These are phyloP conservation scores for Tricholaema leucomelas DNA, from an alignment of 2,113 vertebrate genomes.

Conservation along the genomic window DNA sequence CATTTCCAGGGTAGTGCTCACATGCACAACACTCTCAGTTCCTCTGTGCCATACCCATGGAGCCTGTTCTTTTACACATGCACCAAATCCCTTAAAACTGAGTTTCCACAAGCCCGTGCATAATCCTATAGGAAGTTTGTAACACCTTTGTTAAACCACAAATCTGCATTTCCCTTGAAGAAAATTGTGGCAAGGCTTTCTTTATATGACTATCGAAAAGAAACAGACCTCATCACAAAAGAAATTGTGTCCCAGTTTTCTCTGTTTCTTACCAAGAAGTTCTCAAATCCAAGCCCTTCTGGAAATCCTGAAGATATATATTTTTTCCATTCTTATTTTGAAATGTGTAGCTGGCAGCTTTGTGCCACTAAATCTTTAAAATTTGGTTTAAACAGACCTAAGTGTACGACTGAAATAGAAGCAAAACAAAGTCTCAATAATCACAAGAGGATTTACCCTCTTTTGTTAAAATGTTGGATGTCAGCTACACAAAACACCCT, in stretches of 20 bases:
- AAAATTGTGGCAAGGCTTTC: not conserved
- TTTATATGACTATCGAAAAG: not conserved
- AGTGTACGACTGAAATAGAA: not conserved
- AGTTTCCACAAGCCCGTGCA: not conserved
- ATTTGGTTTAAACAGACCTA: not conserved
- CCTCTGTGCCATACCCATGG: not conserved
- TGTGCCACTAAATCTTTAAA: not conserved
- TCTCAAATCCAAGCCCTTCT: not conserved
- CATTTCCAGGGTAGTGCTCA: not conserved
- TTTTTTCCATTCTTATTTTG: not conserved
- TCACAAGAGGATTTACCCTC: not conserved
- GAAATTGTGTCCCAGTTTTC: not conserved
- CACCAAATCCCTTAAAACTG: not conserved
- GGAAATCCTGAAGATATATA: not conserved
- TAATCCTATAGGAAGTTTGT: not conserved
- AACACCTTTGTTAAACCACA: not conserved
- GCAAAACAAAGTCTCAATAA: not conserved
- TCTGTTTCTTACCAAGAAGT: not conserved
- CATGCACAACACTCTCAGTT: not conserved
- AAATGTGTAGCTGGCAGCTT: not conserved
- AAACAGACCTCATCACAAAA: not conserved
- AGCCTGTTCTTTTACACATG: not conserved
- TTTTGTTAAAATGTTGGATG: slow-evolving; percentile 19
- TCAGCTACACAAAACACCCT: not conserved
- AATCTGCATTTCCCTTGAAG: not conserved